A percentile compares a stretch with the other conserved stretches of the same genome.
phyloP scores from a whole-genome alignment of 1,140 invertebrate genomes.

The Heliconius himera region DNA sequence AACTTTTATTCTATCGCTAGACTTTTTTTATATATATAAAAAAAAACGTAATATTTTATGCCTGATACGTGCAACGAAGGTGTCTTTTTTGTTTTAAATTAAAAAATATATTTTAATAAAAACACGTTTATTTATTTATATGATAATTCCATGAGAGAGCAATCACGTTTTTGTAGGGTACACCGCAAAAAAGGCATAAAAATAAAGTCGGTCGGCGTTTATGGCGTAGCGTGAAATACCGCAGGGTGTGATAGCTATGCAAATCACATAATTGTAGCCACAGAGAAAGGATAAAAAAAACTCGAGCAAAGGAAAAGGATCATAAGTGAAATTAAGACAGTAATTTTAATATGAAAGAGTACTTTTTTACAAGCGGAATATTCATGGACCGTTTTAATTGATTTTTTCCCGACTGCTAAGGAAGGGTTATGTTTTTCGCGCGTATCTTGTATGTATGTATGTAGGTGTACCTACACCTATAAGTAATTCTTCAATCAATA shows the following conservation, averaged over 20 bases:
- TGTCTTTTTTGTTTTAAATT: background rate
- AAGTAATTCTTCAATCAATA: no score
- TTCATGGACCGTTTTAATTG: background rate
- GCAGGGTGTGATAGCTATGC: conserved; percentile 49
- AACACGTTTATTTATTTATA: conserved; percentile 23
- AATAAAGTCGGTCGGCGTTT: conserved; percentile 42
- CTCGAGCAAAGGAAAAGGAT: conserved; percentile 33
- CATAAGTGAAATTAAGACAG: conserved; percentile 32
- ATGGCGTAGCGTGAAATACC: conserved; percentile 41
- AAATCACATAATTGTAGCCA: conserved; percentile 58
- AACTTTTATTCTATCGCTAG: background rate
- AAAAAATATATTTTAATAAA: conserved; percentile 10
- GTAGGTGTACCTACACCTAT: no score
- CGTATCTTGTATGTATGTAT: no score
- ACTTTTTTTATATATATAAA: background rate
- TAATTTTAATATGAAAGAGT: conserved; percentile 30
- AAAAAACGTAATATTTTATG: background rate
- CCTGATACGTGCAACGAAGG: background rate
- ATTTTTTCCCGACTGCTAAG: background rate
- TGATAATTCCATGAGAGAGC: conserved; percentile 25
- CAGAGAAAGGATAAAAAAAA: conserved; percentile 39
- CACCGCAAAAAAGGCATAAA: conserved; percentile 41
- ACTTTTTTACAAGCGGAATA: conserved; percentile 23
- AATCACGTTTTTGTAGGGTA: conserved; percentile 37
- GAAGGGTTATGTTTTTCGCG: no score